Evolutionary conservation across 2,888 invertebrate genomes (phyloP), one percentile per base, ranked within the genome.

Genomic region (Epinotia nisella): DNA sequence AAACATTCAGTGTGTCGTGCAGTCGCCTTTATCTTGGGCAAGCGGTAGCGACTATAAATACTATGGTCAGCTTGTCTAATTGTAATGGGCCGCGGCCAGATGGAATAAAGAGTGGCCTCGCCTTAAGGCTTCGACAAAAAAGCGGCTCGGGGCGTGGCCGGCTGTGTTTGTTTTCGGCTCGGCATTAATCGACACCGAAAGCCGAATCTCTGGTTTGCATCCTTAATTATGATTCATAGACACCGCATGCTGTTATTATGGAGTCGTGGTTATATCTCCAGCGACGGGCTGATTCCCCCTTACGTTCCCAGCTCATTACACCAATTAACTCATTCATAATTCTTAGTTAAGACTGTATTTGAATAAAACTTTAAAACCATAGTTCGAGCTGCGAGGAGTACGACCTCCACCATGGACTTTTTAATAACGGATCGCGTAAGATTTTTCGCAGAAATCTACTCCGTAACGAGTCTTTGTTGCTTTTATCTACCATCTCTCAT

Each of bases 141-240:
- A 83, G 81, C 81, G 78, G 84, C 86, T 84, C 83, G 86, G 72
- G 75, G 75, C 75, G 75, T 83, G 84, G 78, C 82, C 76, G 76
- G 81, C 80, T 82, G 82, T 92, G 91, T 93, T 93, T 93, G 92
- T 92, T 93, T 93, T 90, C 83, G 85, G 83, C 79, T 86, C 83
- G 78, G 86, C 86, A 89, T 89, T 89, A 91, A 91, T 88, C 85
- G 87, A 79, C 82, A 84, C 87, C 87, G 87, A 89, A 90, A 87
- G 85, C 86, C 82, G 85, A 83, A 87, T 85, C 85, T 81, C 83
- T 83, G 83, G 86, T 88, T 87, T 87, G 82, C 83, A 83, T 89
- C 84, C 87, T 89, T 92, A 91, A 91, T 90, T 90, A 87, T 91
- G 89, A 93, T 92, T 93, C 92, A 92, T 92, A 87, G 87, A 85